Base-by-base conservation (phyloP, 2,888 invertebrate genomes). In the Desoria tigrina region DNA sequence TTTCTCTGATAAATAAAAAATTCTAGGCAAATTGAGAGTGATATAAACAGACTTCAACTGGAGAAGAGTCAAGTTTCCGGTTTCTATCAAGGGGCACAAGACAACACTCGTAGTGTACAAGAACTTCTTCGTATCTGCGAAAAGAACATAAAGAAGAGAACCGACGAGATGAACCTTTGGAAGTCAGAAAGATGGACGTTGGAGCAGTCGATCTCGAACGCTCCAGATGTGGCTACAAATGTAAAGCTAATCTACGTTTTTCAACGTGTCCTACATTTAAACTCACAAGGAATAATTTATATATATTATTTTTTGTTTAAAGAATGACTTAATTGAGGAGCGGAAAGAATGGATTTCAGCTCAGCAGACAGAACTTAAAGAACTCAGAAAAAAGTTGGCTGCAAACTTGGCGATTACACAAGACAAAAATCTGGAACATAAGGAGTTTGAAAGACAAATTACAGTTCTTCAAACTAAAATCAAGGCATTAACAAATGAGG, bases 281-380 rank as follows among this genome's bases (percentile, higher is more conserved):
- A 23, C 16, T 45, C 23, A 45, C 4, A n/a, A 4, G 23, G 7
- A 23, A 54, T n/a, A 7, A 6, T 6, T n/a, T 2, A 28, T 32
- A 32, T 32, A 32, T 9, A 6, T 45, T 6, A 21, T 45, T 18
- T 45, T 18, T 18, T 45, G 16, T 45, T 21, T 37, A 3, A 14
- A 58, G 58, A 58, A 42, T 27, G 58, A 58, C 14, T 45, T 42
- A 14, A 58, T 58, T 26, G 58, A 58, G 18, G 58, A 58, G 14
- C 45, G 21, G 16, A 42, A 27, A 27, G 18, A 26, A 26, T 51
- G 51, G 51, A 51, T 51, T 11, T 23, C 23, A 24, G 26, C 23
- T 2, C 23, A 26, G 26, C 23, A 14, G 14, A 3, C 7, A 3
- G 26, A 51, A 24, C 23, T 51, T 7, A 9, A 51, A 7, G 23